Evolutionary conservation across 1,140 invertebrate genomes (phyloP), one percentile per base, ranked within the genome.

Genomic region (Paraescarpia echinospica): DNA sequence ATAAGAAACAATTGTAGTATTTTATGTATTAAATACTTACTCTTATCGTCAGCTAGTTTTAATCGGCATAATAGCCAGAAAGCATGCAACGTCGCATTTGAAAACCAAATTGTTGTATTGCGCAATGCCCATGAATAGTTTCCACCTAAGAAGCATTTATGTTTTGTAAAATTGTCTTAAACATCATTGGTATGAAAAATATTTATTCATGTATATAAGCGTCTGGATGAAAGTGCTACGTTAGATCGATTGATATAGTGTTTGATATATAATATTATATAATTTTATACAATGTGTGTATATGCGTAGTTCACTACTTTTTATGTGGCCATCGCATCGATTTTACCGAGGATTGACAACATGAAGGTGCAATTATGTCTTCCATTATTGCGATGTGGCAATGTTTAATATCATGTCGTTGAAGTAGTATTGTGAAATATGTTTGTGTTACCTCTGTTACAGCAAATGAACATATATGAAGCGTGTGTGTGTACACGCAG

Each of bases 141-240:
- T 77, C 2, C 18, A 77, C 59, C 27, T 77, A 77, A 18, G 18
- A 77, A 77, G 27, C 22, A 27, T 31, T 14, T 77, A 77, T 77
- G 59, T 77, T 77, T 77, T 77, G 59, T 77, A 77, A 77, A 27
- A 77, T 77, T 77, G 18, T 77, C 59, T 77, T 77, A 77, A 5
- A 31, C 59, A 77, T 41, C 41, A 12, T 77, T 27, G 2, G 9
- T 22, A 77, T 77, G 14, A 31, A 77, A 18, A 27, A 77, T 77
- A 77, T 77, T 77, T 77, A 77, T 77, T 77, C 59, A 77, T 77
- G 59, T 77, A 77, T 77, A 77, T 77, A 77, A 77, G 59, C 22
- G 59, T 27, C 14, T 18, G 59, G 59, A 77, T 77, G 27, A 41
- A 41, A 41, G 27, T 77, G 59, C 59, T 77, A 27, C 59, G 59